phyloP scores from a whole-genome alignment of 2,888 invertebrate genomes.

The Aquatica leii region DNA sequence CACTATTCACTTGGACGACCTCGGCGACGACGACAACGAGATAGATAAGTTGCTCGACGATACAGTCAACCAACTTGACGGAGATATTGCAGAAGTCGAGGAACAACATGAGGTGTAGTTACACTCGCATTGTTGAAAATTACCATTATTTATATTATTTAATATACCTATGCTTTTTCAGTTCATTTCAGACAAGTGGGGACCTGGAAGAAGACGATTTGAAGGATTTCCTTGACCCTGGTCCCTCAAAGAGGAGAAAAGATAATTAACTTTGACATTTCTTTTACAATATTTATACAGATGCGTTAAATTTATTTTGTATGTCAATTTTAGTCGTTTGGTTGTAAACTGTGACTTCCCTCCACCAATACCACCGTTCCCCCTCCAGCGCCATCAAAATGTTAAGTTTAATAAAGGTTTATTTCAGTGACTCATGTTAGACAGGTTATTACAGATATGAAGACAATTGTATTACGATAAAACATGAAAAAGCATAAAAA shows the following conservation, averaged over 20 bases:
- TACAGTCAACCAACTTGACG: neutral
- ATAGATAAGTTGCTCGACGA: neutral
- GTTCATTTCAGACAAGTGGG: neutral
- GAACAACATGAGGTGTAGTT: neutral
- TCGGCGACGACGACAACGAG: neutral
- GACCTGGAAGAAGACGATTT: neutral
- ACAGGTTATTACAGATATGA: neutral
- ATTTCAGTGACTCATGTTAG: neutral
- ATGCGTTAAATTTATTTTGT: neutral
- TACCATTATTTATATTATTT: neutral
- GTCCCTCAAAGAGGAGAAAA: too few species aligned
- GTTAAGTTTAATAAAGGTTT: neutral
- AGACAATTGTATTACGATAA: neutral
- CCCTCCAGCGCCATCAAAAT: neutral
- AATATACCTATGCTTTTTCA: too few species aligned
- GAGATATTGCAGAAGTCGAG: neutral
- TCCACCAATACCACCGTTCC: neutral
- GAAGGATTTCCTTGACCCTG: too few species aligned
- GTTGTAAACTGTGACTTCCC: neutral
- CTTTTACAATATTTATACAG: neutral
- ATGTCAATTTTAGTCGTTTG: neutral
- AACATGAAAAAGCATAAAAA: neutral
- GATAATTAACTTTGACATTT: neutral
- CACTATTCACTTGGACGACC: neutral
- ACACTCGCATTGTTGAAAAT: neutral